Conservation (phyloP, 92 coral and sea anemone species). For the Umimayanthus chanpuru region DNA sequence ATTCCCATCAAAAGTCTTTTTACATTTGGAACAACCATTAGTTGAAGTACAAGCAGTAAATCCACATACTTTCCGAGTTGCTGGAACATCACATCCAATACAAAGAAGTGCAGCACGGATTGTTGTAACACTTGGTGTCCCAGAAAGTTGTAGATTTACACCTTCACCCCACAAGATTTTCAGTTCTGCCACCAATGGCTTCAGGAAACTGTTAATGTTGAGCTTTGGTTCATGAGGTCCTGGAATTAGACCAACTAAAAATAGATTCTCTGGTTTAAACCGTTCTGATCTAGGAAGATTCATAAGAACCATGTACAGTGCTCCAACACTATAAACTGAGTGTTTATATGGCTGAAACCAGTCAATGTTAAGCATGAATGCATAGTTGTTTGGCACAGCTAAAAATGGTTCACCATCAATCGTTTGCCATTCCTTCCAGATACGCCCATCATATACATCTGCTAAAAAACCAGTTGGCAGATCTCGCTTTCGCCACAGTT, state of each 20-base stretch:
- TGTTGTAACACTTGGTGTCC: too few relatives aligned
- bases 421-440: constrained; percentile 63
- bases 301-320: constrained; percentile 64
- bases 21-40: constrained; percentile 74
- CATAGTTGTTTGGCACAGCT: constrained; percentile 19
- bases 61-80: constrained; percentile 72
- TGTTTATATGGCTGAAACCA: constrained; percentile 77
- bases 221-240: constrained; percentile 71
- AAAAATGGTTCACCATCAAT: constrained; percentile 18
- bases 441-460: constrained; percentile 68
- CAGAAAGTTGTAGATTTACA: not conserved
- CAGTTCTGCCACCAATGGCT: constrained; percentile 52
- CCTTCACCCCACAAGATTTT: constrained; percentile 51
- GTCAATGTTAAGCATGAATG: constrained; percentile 56
- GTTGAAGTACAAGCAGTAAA: constrained; percentile 50
- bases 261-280: constrained; percentile 65
- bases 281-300: constrained; percentile 68
- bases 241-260: constrained; percentile 66
- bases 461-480: constrained; percentile 58
- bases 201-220: constrained; percentile 38
- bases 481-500: constrained; percentile 61
- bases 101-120: constrained; percentile 55
- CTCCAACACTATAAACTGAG: constrained; percentile 63
- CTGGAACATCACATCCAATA: constrained; percentile 78
- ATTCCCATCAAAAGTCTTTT: constrained; percentile 52